These are phyloP conservation scores for Tipula helvola DNA, from an alignment of 2,888 invertebrate genomes.

Conservation along the genomic window DNA sequence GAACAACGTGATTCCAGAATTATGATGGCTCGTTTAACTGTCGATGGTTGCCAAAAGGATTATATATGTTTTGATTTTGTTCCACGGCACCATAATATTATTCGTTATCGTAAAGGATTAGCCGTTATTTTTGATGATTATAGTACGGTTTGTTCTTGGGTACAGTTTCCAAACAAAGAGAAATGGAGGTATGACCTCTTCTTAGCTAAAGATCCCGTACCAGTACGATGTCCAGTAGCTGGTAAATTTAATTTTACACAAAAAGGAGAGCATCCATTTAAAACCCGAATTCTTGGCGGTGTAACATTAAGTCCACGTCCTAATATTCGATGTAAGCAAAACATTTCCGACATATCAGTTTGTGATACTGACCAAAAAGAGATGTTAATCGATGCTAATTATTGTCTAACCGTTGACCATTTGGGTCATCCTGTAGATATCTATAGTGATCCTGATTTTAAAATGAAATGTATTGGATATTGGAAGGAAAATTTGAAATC, in stretches of 20 bases:
- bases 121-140: conserved; percentile 85
- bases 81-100: conserved; percentile 89
- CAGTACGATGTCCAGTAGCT: conserved; percentile 89
- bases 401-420: conserved; percentile 93
- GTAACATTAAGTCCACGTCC: conserved; percentile 89
- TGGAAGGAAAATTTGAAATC: conserved; percentile 98
- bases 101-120: conserved; percentile 75
- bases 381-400: conserved; percentile 87
- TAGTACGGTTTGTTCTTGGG: conserved; percentile 89
- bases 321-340: conserved; percentile 81
- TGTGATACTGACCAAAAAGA: conserved; percentile 93
- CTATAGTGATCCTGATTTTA: conserved; percentile 88
- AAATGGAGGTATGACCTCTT: conserved; percentile 82
- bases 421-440: conserved; percentile 90
- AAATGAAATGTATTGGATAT: conserved; percentile 92
- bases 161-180: conserved; percentile 72
- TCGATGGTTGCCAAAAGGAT: conserved; percentile 95
- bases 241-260: conserved; percentile 94
- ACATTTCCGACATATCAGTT: conserved; percentile 90
- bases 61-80: conserved; percentile 95
- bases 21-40: conserved; percentile 93
- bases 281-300: conserved; percentile 88
- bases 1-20: conserved; percentile 82
- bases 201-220: conserved; percentile 71
- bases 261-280: conserved; percentile 77